These are phyloP conservation scores for Himalopsyche phryganea DNA, from an alignment of 1,140 invertebrate species.

Conservation along the genomic window DNA sequence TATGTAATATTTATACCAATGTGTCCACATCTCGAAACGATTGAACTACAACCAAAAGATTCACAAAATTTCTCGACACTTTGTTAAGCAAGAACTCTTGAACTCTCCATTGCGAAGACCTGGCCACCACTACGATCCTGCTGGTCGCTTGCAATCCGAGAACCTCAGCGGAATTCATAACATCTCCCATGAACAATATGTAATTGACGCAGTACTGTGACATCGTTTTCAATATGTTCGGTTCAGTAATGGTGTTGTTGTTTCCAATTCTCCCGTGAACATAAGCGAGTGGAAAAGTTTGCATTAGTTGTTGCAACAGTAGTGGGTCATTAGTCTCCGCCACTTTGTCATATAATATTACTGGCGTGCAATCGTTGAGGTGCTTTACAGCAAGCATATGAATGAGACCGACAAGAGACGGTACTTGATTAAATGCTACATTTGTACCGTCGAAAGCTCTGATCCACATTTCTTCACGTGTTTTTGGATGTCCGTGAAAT, in stretches of 20 bases:
- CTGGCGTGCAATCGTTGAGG: conserved; percentile 56
- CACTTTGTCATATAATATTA: conserved; percentile 60
- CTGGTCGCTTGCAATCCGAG: conserved; percentile 56
- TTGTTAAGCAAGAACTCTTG: conserved; percentile 61
- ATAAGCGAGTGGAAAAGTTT: conserved; percentile 55
- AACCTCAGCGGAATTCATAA: conserved; percentile 53
- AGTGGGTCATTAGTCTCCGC: conserved; percentile 53
- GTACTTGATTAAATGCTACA: conserved; percentile 46
- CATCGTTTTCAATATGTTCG: conserved; percentile 39
- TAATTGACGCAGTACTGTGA: conserved; percentile 57
- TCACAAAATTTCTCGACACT: conserved; percentile 59
- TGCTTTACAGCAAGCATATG: conserved; percentile 56
- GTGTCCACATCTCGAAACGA: conserved; percentile 50
- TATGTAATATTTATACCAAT: conserved; percentile 23
- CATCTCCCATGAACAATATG: conserved; percentile 62
- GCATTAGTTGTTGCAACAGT: conserved; percentile 56
- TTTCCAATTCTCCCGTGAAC: conserved; percentile 58
- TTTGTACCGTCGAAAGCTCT: conserved; percentile 45
- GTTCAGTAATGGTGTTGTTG: conserved; percentile 39
- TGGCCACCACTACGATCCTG: conserved; percentile 60
- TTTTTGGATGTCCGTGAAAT: conserved; percentile 55
- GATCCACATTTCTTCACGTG: conserved; percentile 52
- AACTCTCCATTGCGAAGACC: conserved; percentile 67
- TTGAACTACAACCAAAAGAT: conserved; percentile 63
- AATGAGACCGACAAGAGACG: conserved; percentile 55